Percentiles rank a stretch among this genome's conserved stretches.
These are phyloP conservation scores for Limnephilus lunatus DNA, from an alignment of 2,888 invertebrate species.

Conservation along the genomic window DNA sequence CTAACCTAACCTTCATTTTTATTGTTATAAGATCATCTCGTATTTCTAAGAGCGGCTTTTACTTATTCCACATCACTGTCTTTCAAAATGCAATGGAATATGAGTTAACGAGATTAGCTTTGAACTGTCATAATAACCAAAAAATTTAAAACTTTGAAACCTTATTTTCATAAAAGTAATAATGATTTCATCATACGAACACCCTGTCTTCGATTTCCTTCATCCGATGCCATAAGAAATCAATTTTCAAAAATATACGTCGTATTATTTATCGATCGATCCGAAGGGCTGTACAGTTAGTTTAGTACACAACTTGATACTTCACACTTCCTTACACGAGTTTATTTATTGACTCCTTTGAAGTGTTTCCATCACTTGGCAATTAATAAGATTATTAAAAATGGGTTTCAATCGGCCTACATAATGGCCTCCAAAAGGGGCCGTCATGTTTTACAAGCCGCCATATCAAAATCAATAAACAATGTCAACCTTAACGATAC, in stretches of 20 bases:
- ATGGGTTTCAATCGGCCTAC: background rate
- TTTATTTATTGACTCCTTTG: background rate
- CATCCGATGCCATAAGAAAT: background rate
- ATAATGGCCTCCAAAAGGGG: background rate
- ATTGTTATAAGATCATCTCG: no score
- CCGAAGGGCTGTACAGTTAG: background rate
- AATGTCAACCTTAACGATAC: background rate
- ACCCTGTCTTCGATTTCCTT: background rate
- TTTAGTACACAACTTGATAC: background rate
- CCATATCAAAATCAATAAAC: background rate
- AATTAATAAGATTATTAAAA: background rate
- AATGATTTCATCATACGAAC: background rate
- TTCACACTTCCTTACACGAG: background rate
- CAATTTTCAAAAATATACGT: slow-evolving; percentile 1
- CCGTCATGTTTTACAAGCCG: background rate
- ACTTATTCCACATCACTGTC: no score
- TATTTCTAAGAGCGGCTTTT: no score
- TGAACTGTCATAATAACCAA: no score
- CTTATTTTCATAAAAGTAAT: no score
- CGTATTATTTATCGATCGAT: background rate
- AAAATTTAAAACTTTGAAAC: no score
- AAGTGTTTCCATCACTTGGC: background rate
- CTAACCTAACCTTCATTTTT: no score
- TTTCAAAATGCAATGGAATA: no score
- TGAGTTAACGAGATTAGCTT: no score